These are phyloP conservation scores for Pristionchus entomophagus DNA, from an alignment of 2,888 invertebrate species.

Conservation along the genomic window DNA sequence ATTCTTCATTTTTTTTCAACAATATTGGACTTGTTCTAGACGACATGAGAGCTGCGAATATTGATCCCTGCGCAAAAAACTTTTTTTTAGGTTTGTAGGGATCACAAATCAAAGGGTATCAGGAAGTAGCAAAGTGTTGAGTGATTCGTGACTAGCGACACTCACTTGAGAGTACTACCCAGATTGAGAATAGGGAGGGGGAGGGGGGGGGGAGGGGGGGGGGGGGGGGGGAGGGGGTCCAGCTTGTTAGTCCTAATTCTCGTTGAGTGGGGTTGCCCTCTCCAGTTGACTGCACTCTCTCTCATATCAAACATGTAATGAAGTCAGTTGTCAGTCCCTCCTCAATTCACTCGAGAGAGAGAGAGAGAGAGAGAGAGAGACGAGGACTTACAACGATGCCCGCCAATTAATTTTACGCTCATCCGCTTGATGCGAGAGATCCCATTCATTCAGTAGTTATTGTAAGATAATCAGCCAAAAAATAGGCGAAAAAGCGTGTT, in stretches of 20 bases:
- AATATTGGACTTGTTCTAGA: too few relatives aligned
- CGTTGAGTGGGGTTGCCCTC: too few relatives aligned
- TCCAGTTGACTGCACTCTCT: neutral
- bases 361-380: neutral
- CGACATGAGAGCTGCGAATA: too few relatives aligned
- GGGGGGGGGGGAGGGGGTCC: too few relatives aligned
- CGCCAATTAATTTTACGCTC: neutral
- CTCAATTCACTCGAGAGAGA: slow-evolving; percentile 8
- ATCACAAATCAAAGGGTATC: too few relatives aligned
- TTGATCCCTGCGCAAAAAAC: neutral
- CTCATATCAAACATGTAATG: slow-evolving; percentile 41
- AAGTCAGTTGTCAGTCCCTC: slow-evolving; percentile 21
- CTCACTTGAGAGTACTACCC: neutral
- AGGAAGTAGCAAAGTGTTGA: too few relatives aligned
- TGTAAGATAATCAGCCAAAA: too few relatives aligned
- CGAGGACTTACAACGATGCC: neutral
- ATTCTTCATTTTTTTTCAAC: neutral
- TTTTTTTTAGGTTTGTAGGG: neutral
- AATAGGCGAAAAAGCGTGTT: too few relatives aligned
- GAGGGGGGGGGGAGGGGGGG: too few relatives aligned
- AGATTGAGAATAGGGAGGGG: neutral
- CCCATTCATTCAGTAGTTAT: neutral
- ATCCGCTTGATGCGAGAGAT: neutral
- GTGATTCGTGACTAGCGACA: neutral
- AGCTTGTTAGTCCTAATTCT: neutral